Conservation (phyloP, 1,140 invertebrate species). For the Chymomyza costata region DNA sequence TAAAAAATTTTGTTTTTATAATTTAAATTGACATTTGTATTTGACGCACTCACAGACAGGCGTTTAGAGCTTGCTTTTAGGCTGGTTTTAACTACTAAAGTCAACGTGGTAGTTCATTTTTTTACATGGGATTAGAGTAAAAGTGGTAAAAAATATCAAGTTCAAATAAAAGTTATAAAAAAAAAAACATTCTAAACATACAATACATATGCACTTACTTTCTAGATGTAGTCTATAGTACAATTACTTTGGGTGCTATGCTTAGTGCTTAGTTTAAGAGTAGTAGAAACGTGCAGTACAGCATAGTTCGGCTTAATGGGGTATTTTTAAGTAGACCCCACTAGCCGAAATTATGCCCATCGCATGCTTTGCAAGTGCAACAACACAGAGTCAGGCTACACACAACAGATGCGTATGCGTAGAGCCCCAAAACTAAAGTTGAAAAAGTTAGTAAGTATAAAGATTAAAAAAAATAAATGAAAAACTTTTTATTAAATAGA, state of each 20-base stretch:
- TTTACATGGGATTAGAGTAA: too few relatives aligned
- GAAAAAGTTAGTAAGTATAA: conserved; percentile 6
- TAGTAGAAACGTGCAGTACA: conserved; percentile 59
- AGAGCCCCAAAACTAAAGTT: conserved; percentile 29
- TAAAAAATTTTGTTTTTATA: too few relatives aligned
- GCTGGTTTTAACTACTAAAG: neutral
- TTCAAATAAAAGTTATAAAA: too few relatives aligned
- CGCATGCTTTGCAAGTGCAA: conserved; percentile 43
- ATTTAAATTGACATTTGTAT: too few relatives aligned
- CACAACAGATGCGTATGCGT: conserved; percentile 28
- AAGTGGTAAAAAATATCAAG: too few relatives aligned
- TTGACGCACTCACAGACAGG: conserved; percentile 54
- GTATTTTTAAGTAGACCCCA: too few relatives aligned
- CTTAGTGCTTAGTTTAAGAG: neutral
- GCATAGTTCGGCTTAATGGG: conserved; percentile 36
- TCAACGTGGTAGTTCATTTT: too few relatives aligned
- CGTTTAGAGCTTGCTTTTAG: conserved; percentile 38
- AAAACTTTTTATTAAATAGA: conserved; percentile 17
- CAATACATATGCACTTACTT: conserved; percentile 40
- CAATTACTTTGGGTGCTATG: conserved; percentile 47
- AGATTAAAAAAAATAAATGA: conserved; percentile 50
- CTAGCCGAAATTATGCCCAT: conserved; percentile 14
- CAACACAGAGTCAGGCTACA: conserved; percentile 45
- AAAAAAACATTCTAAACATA: too few relatives aligned
- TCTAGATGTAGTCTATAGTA: conserved; percentile 29